Conservation (phyloP, 1,140 invertebrate genomes). For the Heterodera carotae region DNA sequence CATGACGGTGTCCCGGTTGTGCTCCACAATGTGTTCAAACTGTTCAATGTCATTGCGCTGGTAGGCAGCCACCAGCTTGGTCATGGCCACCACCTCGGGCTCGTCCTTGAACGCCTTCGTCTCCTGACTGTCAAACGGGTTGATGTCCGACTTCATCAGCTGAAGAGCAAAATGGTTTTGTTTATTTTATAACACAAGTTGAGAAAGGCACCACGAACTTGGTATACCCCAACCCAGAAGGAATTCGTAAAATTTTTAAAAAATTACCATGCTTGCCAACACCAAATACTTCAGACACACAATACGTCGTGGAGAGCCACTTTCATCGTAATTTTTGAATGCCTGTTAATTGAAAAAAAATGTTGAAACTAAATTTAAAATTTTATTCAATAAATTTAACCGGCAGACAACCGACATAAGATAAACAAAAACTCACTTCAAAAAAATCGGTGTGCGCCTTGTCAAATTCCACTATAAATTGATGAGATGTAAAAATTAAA, state of each 20-base stretch:
- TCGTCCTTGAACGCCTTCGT: slow-evolving; percentile 99
- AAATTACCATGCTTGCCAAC: slow-evolving; percentile 85
- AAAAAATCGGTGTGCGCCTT: slow-evolving; percentile 46
- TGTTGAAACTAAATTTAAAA: neutral
- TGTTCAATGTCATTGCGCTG: slow-evolving; percentile 99
- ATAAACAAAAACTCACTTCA: slow-evolving; percentile 32
- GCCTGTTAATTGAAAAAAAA: slow-evolving; percentile 85
- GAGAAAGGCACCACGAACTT: no score
- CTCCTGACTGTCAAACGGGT: slow-evolving; percentile 94
- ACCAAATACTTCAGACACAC: slow-evolving; percentile 98
- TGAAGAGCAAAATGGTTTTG: neutral
- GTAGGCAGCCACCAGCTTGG: slow-evolving; percentile 93
- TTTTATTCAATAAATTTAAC: slow-evolving; percentile 80
- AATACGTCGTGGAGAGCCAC: slow-evolving; percentile 91
- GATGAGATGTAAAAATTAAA: neutral
- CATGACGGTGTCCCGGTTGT: slow-evolving; percentile 95
- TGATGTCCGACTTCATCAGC: slow-evolving; percentile 83
- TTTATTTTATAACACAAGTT: neutral
- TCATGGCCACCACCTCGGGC: slow-evolving; percentile 98
- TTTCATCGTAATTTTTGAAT: slow-evolving; percentile 99
- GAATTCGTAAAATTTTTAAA: slow-evolving; percentile 14
- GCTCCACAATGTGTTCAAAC: slow-evolving; percentile 93
- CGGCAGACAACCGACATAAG: no score
- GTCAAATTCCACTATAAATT: slow-evolving; percentile 36
- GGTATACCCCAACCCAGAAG: neutral